phyloP scores from a whole-genome alignment of 2,888 invertebrate species.

The Rhabditoides inermis region DNA sequence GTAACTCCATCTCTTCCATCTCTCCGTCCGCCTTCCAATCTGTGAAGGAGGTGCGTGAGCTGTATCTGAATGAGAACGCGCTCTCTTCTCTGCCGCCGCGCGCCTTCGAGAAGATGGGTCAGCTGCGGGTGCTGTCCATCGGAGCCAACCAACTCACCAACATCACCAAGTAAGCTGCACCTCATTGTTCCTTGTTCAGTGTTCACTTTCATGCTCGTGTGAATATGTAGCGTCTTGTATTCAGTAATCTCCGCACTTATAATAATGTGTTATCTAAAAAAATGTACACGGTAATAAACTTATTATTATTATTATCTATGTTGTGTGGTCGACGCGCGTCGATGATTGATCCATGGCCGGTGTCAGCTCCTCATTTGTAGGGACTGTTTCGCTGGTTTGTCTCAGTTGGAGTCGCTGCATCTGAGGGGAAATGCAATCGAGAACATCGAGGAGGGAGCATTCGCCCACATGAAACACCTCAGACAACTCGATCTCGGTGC shows the following conservation, averaged over 20 bases:
- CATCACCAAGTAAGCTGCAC: conserved; percentile 26
- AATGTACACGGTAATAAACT: no score
- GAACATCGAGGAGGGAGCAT: conserved; percentile 34
- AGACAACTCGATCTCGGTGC: conserved; percentile 53
- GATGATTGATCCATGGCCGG: no score
- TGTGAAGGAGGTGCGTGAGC: conserved; percentile 47
- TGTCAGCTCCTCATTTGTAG: no score
- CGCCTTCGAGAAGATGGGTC: conserved; percentile 27
- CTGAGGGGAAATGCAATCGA: conserved; percentile 32
- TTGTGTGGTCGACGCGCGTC: no score
- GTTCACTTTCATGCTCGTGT: no score
- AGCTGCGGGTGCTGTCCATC: conserved; percentile 50
- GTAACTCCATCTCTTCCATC: conserved; percentile 54
- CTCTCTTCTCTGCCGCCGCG: conserved; percentile 30
- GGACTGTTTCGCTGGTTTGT: no score
- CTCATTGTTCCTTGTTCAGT: no score
- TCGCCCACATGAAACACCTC: conserved; percentile 35
- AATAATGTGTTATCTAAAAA: no score
- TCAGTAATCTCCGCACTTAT: no score
- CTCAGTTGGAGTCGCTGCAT: conserved; percentile 50
- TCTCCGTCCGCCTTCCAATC: conserved; percentile 47
- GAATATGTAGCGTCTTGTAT: no score
- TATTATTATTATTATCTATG: no score
- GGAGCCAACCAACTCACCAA: conserved; percentile 52
- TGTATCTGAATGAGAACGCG: conserved; percentile 27